phyloP scores from a whole-genome alignment of 2,888 invertebrate genomes.

The Drosophila imparisetae region DNA sequence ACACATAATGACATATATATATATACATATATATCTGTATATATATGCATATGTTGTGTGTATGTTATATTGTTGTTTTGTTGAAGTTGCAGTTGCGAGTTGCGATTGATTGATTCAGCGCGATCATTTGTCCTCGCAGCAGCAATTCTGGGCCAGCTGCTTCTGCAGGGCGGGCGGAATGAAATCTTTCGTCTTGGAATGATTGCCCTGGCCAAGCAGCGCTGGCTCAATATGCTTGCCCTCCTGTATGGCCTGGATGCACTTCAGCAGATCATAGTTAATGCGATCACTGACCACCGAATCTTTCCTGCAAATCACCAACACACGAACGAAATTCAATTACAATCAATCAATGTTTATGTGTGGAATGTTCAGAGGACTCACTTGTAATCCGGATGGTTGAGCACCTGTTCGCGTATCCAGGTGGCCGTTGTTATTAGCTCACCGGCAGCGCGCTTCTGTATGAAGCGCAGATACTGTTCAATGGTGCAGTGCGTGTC shows the following conservation, averaged over 20 bases:
- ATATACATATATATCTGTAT: background rate
- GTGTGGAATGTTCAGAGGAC: conserved; percentile 57
- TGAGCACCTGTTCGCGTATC: conserved; percentile 95
- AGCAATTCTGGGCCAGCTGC: conserved; percentile 83
- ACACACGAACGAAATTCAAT: conserved; percentile 60
- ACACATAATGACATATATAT: conserved; percentile 2
- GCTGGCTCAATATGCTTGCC: conserved; percentile 90
- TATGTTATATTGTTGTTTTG: conserved; percentile 25
- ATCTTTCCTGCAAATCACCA: conserved; percentile 88
- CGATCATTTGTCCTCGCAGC: conserved; percentile 82
- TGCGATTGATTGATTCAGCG: conserved; percentile 35
- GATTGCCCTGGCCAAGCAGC: conserved; percentile 90
- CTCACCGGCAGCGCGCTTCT: conserved; percentile 94
- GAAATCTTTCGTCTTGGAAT: conserved; percentile 93
- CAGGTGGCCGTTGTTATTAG: conserved; percentile 97
- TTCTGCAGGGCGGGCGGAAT: conserved; percentile 92
- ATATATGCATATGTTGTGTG: conserved; percentile 3
- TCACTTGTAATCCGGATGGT: conserved; percentile 96
- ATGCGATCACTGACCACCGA: conserved; percentile 94
- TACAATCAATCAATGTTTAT: conserved; percentile 1
- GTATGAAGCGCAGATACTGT: conserved; percentile 97
- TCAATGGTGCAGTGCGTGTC: conserved; percentile 99
- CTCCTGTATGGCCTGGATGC: conserved; percentile 90
- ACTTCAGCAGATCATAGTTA: conserved; percentile 95
- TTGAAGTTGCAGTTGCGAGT: background rate